Evolutionary conservation across 92 coral and sea anemone species (phyloP).

Genomic region (Desmophyllum pertusum): DNA sequence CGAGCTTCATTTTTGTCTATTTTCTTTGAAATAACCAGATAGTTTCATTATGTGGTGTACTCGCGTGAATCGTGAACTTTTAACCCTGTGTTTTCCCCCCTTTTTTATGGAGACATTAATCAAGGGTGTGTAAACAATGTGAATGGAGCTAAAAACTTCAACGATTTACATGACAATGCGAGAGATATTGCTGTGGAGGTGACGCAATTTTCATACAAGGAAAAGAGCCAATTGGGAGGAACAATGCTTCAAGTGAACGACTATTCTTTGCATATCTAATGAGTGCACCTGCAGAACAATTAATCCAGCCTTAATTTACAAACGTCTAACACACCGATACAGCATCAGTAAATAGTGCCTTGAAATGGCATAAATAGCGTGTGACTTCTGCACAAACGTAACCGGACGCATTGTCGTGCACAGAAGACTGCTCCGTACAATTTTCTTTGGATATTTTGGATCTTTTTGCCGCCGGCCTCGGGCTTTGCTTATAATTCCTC

Average conservation of each 20-base stretch:
- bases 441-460: background rate
- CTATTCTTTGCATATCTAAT: constrained; percentile 53
- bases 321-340: constrained; percentile 84
- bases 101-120: constrained; percentile 16
- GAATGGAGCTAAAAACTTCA: constrained; percentile 36
- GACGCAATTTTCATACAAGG: constrained; percentile 38
- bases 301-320: constrained; percentile 70
- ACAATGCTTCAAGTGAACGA: constrained; percentile 34
- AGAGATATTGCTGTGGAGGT: constrained; percentile 55
- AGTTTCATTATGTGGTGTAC: background rate
- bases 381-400: constrained; percentile 20
- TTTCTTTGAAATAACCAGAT: background rate
- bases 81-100: constrained; percentile 7
- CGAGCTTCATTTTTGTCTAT: background rate
- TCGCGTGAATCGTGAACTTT: background rate
- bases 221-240: constrained; percentile 36
- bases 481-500: background rate
- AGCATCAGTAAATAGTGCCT: constrained; percentile 79
- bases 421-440: background rate
- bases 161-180: constrained; percentile 59
- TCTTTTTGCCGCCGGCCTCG: background rate
- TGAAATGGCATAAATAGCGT: constrained; percentile 79
- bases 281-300: constrained; percentile 94
- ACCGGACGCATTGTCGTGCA: background rate
- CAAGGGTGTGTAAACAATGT: constrained; percentile 38